Evolutionary conservation across 2,113 vertebrate genomes (phyloP).

Genomic region (Lamprotornis superbus): DNA sequence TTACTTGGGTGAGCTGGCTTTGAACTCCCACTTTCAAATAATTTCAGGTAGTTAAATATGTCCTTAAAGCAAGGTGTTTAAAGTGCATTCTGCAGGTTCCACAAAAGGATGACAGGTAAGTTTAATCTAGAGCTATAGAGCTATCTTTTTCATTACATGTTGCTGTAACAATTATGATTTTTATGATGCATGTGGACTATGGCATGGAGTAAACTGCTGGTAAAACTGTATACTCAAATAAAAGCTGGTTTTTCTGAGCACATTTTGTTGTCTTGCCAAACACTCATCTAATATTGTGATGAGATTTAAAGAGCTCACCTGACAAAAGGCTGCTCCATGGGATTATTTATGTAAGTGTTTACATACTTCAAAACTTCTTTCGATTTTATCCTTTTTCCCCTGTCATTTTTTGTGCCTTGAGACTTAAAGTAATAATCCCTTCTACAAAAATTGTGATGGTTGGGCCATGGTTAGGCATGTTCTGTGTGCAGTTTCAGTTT

Average conservation of each 20-base stretch:
- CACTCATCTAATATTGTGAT: not conserved
- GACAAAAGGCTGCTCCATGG: not conserved
- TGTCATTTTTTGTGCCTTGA: not conserved
- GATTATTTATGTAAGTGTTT: not conserved
- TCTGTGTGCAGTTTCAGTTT: not conserved
- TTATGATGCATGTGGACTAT: not conserved
- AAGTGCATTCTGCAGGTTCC: not conserved
- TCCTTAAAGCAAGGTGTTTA: not conserved
- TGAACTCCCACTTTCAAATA: not conserved
- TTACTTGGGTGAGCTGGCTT: not conserved
- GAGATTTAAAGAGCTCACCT: not conserved
- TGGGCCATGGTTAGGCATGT: not conserved
- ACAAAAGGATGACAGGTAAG: not conserved
- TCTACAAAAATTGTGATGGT: not conserved
- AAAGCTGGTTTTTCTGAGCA: not conserved
- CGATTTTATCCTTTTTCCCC: rapidly evolving
- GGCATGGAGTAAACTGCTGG: not conserved
- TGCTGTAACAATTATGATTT: not conserved
- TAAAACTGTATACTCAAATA: not conserved
- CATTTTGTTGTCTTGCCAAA: not conserved
- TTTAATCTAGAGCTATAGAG: not conserved
- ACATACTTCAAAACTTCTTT: not conserved
- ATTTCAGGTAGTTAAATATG: not conserved
- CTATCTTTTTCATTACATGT: not conserved
- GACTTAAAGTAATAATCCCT: not conserved